Evolutionary conservation across 35 echinoderm and acorn worm species (phyloP), one percentile per base, ranked within the genome.

Genomic region (Hemicentrotus pulcherrimus): DNA sequence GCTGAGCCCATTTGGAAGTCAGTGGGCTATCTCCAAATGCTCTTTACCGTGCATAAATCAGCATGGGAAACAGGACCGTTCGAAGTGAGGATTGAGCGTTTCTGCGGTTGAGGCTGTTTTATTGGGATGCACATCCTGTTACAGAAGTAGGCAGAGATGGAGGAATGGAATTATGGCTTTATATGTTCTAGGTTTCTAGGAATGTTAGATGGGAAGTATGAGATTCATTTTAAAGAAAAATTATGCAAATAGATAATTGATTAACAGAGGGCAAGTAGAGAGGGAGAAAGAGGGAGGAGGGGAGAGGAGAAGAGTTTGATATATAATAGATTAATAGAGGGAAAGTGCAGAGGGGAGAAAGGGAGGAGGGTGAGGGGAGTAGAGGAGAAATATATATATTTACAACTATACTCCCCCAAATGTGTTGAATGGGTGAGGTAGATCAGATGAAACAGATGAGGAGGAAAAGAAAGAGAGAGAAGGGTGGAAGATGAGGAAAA

Each of bases 31-130:
- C 32, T 33, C n/a, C 32, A 90, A 47, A 90, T 90, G 88, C 46
- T 90, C 88, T 90, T 24, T 90, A 28, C 88, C 32, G 2, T 46
- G 88, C 88, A 90, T 90, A 90, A 90, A 90, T 90, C 88, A 90
- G 46, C 88, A 90, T 90, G 19, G 19, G 88, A 90, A 90, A 47
- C 32, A 24, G 46, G 88, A 16, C 65, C 5, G 35, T 41, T 41
- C 35, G 19, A 78, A 78, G 19, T 18, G 24, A 78, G 24, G 65
- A 22, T 4, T 22, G 65, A 78, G 65, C 65, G 9, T 78, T 78
- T 78, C 22, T 7, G 65, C 65, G 65, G 22, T 78, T n/a, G 65
- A 78, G 65, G 65, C 65, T 24, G 4, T 0, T 22, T 30, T 78
- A 78, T 78, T 78, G 19, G 65, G 65, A 78, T 78, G 65, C 65